Evolutionary conservation across 2,113 vertebrate genomes (phyloP).

Genomic region (Tympanuchus pallidicinctus): DNA sequence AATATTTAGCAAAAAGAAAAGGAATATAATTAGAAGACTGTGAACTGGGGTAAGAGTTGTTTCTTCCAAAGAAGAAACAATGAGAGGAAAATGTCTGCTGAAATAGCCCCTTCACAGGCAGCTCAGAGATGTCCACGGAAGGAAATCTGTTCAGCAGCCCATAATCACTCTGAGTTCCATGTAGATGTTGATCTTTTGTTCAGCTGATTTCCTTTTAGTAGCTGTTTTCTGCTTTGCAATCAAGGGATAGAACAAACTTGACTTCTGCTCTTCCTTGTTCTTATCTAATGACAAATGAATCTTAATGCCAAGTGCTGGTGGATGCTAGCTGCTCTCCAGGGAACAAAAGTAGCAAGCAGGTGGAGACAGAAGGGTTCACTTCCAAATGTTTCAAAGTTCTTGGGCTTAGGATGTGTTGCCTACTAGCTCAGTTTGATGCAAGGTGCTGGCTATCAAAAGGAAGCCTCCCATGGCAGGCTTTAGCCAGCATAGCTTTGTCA

Average conservation of each 20-base stretch:
- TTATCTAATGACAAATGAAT: background rate
- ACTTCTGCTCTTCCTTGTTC: background rate
- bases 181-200: conserved; percentile 12
- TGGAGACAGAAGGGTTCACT: background rate
- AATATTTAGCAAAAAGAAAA: conserved; percentile 13
- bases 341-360: background rate
- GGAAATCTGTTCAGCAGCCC: conserved; percentile 45
- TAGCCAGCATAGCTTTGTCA: background rate
- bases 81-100: conserved; percentile 45
- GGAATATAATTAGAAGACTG: conserved; percentile 46
- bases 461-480: background rate
- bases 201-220: background rate
- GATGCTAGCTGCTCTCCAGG: background rate
- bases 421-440: background rate
- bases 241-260: background rate
- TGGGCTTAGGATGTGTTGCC: background rate
- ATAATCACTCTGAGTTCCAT: background rate
- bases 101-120: background rate
- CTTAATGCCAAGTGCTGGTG: background rate
- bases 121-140: conserved; percentile 9
- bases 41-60: conserved; percentile 15
- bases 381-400: background rate
- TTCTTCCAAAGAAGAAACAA: conserved; percentile 45
- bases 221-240: background rate
- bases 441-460: background rate